Conservation (phyloP, 2,113 vertebrate species). For the Tor tambroides region DNA sequence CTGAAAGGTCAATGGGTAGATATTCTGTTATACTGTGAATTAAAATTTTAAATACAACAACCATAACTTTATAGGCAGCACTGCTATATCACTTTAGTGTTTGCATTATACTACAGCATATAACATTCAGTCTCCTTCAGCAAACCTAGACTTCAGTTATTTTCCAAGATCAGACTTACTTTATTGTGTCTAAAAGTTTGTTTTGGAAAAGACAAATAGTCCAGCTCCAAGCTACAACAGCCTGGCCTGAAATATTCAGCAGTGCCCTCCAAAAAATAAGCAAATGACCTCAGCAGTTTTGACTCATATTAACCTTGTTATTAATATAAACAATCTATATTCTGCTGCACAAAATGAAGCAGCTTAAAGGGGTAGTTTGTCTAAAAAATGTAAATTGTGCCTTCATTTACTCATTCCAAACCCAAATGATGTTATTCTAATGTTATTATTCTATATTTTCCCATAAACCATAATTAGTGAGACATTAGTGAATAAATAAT, state of each 20-base stretch:
- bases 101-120: background rate
- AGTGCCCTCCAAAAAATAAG: slow-evolving; percentile 28
- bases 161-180: background rate
- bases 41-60: background rate
- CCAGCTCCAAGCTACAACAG: slow-evolving; percentile 15
- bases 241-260: slow-evolving; percentile 1
- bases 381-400: background rate
- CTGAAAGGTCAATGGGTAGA: too few relatives aligned
- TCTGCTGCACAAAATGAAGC: background rate
- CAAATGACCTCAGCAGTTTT: slow-evolving; percentile 19
- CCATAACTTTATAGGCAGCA: background rate
- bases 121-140: background rate
- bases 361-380: background rate
- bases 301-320: background rate
- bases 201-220: slow-evolving; percentile 15
- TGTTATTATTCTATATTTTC: background rate
- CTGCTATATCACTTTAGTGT: background rate
- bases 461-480: background rate
- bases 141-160: background rate
- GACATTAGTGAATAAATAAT: too few relatives aligned
- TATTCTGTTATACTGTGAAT: too few relatives aligned
- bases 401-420: background rate
- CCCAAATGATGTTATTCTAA: background rate
- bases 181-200: slow-evolving; percentile 17
- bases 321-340: background rate